Evolutionary conservation across 2,113 vertebrate species (phyloP).

Genomic region (Sclerurus mexicanus): DNA sequence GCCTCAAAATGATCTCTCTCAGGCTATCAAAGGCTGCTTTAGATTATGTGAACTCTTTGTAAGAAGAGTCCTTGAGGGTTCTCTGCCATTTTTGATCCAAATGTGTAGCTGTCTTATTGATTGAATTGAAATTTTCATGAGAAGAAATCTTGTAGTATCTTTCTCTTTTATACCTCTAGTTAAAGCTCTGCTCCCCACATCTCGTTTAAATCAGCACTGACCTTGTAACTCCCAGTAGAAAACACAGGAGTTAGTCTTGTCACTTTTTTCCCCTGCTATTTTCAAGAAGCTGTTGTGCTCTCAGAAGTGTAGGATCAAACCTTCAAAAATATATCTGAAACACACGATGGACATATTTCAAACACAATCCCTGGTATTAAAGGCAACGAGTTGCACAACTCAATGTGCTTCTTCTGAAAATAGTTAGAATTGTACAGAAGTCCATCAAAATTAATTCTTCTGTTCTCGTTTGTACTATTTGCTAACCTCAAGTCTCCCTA

Average conservation of each 20-base stretch:
- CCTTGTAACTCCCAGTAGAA: constrained; percentile 34
- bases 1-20: neutral
- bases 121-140: constrained; percentile 48
- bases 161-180: neutral
- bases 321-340: neutral
- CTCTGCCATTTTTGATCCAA: constrained; percentile 48
- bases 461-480: neutral
- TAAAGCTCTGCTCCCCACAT: neutral
- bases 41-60: constrained; percentile 22
- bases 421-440: neutral
- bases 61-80: constrained; percentile 33
- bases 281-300: neutral
- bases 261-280: neutral
- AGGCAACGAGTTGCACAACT: neutral
- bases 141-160: constrained; percentile 9
- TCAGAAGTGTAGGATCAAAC: neutral
- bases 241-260: neutral
- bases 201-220: constrained; percentile 35
- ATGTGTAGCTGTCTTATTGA: constrained; percentile 40
- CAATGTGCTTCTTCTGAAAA: neutral
- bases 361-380: neutral
- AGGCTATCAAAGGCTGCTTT: constrained; percentile 12
- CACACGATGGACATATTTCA: neutral
- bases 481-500: neutral
- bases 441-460: neutral